Evolutionary conservation across 2,113 vertebrate species (phyloP), one percentile per base, ranked within the genome.

Genomic region (Pachypanchax playfairii): DNA sequence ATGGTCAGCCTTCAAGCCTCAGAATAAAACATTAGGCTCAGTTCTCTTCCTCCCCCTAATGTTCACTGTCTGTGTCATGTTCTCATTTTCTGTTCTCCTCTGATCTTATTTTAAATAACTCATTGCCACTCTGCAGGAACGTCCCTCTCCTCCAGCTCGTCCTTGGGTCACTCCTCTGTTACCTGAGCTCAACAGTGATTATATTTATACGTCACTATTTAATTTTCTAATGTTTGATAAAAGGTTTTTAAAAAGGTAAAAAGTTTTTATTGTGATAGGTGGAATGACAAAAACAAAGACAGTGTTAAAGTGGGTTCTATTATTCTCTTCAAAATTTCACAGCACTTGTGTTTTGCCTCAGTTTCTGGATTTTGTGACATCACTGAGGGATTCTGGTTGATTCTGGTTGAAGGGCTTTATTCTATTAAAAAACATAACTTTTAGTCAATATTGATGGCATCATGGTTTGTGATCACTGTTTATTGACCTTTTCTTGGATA

Each of bases 1-100:
- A 50, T n/a, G 25, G 61, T 67, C 28, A 12, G 62, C 54, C 51
- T 70, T 70, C 70, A 77, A 62, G 39, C 61, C 50, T 68, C 70
- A 62, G 18, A 79, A 14, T 35, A 59, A 70, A 61, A 65, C 58
- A 86, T 88, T 84, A 81, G 75, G 77, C 64, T 55, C 75, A 62
- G 70, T 25, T 60, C 42, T 53, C 47, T 26, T 36, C 22, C 25
- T 12, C 14, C 41, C 49, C 35, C 52, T 33, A 58, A 48, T 56
- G 39, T 53, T 41, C 33, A 52, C 26, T 38, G 17, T 76, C 62
- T 57, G 43, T 61, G 72, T 70, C 62, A 55, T 39, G 69, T 49
- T 55, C 54, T 57, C 33, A 53, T 62, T 77, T 56, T 56, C 59
- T 46, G 38, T 57, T 64, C 68, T 12, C 43, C 71, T 42, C 39